These are phyloP conservation scores for Urocitellus parryii DNA, from an alignment of 2,113 vertebrate species.

Conservation along the genomic window DNA sequence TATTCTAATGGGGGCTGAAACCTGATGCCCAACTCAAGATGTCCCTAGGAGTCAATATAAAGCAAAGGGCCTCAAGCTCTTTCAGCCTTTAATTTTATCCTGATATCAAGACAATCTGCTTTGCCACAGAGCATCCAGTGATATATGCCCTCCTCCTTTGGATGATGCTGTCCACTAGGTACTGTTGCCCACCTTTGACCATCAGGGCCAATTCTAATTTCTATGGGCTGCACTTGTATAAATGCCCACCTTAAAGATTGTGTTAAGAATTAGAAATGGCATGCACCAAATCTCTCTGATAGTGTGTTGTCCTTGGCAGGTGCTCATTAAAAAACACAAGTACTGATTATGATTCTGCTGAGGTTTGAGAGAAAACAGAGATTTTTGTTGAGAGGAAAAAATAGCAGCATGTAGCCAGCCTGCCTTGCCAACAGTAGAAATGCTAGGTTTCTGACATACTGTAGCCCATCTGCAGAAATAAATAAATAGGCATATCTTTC, in stretches of 20 bases:
- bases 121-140: neutral
- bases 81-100: neutral
- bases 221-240: neutral
- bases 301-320: neutral
- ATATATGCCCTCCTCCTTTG: neutral
- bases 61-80: neutral
- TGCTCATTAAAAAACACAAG: slow-evolving; percentile 44
- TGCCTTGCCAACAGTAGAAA: slow-evolving; percentile 37
- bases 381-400: slow-evolving; percentile 35
- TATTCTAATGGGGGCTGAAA: neutral
- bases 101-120: neutral
- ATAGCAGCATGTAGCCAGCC: neutral
- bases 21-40: neutral
- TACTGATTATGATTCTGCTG: neutral
- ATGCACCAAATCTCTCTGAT: neutral
- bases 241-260: neutral
- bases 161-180: neutral
- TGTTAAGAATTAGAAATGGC: slow-evolving; percentile 41
- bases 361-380: neutral
- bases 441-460: neutral
- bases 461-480: neutral
- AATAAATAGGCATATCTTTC: neutral
- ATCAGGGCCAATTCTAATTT: slow-evolving; percentile 17
- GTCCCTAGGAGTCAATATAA: neutral
- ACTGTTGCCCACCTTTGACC: neutral